These are phyloP conservation scores for Gari tellinella DNA, from an alignment of 2,888 invertebrate species.

Conservation along the genomic window DNA sequence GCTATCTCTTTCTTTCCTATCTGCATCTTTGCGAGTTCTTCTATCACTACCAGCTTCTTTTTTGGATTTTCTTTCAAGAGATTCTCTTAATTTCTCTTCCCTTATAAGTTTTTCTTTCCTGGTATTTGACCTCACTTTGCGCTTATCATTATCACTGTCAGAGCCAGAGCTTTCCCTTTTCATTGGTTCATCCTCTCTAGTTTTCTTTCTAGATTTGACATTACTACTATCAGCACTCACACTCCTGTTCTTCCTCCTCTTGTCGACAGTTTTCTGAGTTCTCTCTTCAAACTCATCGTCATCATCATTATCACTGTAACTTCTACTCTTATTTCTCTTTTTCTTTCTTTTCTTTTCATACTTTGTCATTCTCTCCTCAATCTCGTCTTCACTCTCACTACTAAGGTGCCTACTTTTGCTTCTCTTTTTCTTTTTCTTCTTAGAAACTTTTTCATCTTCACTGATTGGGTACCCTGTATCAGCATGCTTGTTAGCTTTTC, in stretches of 20 bases:
- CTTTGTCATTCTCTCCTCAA: not conserved
- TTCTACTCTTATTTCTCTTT: not conserved
- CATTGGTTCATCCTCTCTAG: not conserved
- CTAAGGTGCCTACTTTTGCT: not conserved
- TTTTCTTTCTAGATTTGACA: not conserved
- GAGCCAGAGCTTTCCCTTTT: not conserved
- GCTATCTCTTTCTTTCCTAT: slow-evolving; percentile 1
- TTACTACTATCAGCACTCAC: not conserved
- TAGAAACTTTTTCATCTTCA: slow-evolving; percentile 4
- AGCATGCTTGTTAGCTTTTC: not conserved
- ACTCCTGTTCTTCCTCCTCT: not conserved
- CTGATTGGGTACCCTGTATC: not conserved
- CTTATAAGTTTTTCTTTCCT: not conserved
- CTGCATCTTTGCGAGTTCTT: not conserved
- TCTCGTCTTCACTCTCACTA: too few relatives aligned
- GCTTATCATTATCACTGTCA: too few relatives aligned
- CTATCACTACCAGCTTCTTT: slow-evolving; percentile 7
- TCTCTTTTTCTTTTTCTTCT: not conserved
- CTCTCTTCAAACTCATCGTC: slow-evolving; percentile 29
- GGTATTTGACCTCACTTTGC: too few relatives aligned
- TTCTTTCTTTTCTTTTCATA: slow-evolving; percentile 1
- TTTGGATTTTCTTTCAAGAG: slow-evolving; percentile 5
- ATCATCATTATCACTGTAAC: slow-evolving; percentile 13
- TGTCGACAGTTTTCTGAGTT: not conserved
- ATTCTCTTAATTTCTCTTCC: slow-evolving; percentile 4